Percentiles rank a stretch among this genome's conserved stretches.
Evolutionary conservation across 1,140 invertebrate species (phyloP).

Genomic region (Sminthurinus signatus): DNA sequence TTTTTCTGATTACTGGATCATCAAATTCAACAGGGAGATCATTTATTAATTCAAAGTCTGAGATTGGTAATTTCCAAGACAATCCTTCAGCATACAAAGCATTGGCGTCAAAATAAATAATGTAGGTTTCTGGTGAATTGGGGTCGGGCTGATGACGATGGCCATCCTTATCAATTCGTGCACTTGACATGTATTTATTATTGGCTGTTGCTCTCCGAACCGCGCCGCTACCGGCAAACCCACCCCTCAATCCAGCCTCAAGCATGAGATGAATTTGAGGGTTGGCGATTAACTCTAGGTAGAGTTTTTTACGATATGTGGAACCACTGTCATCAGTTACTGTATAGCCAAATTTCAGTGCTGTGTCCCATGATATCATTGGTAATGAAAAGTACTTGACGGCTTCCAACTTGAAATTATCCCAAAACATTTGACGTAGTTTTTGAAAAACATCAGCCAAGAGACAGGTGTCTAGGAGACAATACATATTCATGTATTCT

Average conservation of each 20-base stretch:
- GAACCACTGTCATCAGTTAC: too few species aligned
- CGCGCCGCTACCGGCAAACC: conserved; percentile 42
- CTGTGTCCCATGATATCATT: neutral
- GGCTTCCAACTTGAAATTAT: conserved; percentile 14
- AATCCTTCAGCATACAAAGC: conserved; percentile 49
- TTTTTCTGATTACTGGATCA: neutral
- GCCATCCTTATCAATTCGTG: too few species aligned
- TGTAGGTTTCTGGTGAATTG: conserved; percentile 21
- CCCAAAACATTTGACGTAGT: neutral
- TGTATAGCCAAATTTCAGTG: conserved; percentile 2
- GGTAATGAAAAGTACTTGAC: conserved; percentile 11
- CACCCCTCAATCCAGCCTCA: conserved; percentile 42
- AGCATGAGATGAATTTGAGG: conserved; percentile 47
- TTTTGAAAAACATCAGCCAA: conserved; percentile 15
- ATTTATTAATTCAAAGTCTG: neutral
- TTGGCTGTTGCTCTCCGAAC: conserved; percentile 48
- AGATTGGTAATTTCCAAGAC: conserved; percentile 46
- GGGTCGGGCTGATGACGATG: conserved; percentile 46
- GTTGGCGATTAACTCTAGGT: conserved; percentile 49
- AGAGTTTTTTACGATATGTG: too few species aligned
- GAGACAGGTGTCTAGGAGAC: conserved; percentile 28
- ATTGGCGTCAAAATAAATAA: neutral
- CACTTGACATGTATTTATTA: conserved; percentile 49
- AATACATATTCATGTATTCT: conserved; percentile 47
- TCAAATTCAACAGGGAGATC: neutral